Evolutionary conservation across 30 jellyfish, hydroid and myxozoan species (phyloP).

Genomic region (Cassiopea andromeda): DNA sequence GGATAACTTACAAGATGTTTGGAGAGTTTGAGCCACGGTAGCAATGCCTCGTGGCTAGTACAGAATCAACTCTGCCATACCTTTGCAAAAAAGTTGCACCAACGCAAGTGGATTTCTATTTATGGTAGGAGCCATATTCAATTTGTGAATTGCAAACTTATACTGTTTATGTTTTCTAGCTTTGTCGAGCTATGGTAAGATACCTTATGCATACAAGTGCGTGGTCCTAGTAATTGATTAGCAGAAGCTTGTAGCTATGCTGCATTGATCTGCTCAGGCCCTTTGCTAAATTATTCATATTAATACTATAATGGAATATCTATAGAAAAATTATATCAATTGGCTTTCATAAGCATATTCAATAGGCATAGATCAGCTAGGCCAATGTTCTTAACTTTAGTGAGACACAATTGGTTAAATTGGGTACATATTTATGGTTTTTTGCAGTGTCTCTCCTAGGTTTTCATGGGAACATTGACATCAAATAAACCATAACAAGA

Average conservation of each 20-base stretch:
- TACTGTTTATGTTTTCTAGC: too few species aligned
- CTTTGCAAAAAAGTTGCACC: neutral
- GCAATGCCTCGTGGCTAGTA: neutral
- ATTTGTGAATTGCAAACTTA: neutral
- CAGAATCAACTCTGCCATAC: neutral
- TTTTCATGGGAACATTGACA: neutral
- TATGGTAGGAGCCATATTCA: neutral
- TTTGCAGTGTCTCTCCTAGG: too few species aligned
- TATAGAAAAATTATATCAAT: neutral
- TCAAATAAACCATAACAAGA: neutral
- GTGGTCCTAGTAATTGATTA: too few species aligned
- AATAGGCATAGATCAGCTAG: neutral
- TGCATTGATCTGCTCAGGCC: neutral
- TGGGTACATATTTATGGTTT: too few species aligned
- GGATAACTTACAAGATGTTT: too few species aligned
- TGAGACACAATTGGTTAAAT: too few species aligned
- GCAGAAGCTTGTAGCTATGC: too few species aligned
- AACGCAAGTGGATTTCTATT: neutral
- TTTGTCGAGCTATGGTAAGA: too few species aligned
- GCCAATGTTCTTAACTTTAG: neutral
- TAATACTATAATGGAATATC: neutral
- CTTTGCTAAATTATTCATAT: neutral
- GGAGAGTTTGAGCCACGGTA: too few species aligned
- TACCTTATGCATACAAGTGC: too few species aligned
- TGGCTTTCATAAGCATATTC: neutral